Base-by-base conservation (phyloP, 2,888 invertebrate genomes). In the Panorpa germanica region DNA sequence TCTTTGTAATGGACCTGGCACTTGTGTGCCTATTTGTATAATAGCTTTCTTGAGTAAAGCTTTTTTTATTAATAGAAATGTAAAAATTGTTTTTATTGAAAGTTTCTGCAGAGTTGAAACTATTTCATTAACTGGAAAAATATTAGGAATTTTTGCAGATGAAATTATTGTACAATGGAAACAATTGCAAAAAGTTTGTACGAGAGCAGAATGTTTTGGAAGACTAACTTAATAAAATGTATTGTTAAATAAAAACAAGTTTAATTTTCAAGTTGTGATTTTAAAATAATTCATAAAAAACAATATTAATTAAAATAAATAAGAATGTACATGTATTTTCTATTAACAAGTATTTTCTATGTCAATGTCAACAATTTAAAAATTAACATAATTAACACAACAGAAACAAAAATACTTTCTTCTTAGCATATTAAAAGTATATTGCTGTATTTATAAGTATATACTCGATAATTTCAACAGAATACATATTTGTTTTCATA, bases 1-100 rank as follows among this genome's bases (percentile, higher is more conserved):
- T 41, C 55, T 90, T 27, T 88, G 83, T 53, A 93, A 96, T 59
- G 96, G 98, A 0, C 96, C 96, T 24, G 95, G 95, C 5, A 95
- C 91, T 5, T 95, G 96, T 52, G 65, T 98, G 35, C 96, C 96
- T 4, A 59, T 93, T 32, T 90, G 90, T 57, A 41, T 77, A 31
- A 63, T 77, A 31, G 76, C 74, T 10, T 80, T 81, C 47, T 26
- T 88, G 1, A 57, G 77, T 39, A 75, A 75, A 50, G 61, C 73
- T 35, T 49, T 73, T 0, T 72, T 67, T 39, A 44, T 83, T n/a
- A 37, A 51, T 20, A 50, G 61, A 17, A 58, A 72, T 40, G 68
- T 71, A 34, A 70, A 68, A 46, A 80, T 93, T 34, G 65, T 95
- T 31, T 98, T 86, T 54, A 62, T 96, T 28, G 96, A 98, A 56